Evolutionary conservation across 2,888 invertebrate species (phyloP), one percentile per base, ranked within the genome.

Genomic region (Scrobipalpa costella): DNA sequence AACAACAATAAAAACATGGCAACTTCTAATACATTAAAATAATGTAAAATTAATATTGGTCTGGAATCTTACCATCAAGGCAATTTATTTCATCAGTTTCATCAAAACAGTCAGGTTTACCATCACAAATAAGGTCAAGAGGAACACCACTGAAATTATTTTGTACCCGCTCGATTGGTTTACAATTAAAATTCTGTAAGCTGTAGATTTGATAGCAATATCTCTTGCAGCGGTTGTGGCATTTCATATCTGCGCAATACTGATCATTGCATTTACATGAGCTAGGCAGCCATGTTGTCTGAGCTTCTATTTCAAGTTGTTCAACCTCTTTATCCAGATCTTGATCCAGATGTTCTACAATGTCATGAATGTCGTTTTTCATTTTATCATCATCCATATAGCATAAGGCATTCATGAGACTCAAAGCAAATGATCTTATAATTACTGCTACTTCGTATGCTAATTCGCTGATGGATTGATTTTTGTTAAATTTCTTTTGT

Each of bases 81-180:
- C 90, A 90, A 52, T 64, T 74, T 21, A 36, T 69, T 73, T 90
- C 90, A 70, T 90, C 90, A 34, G 79, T 75, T 72, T 85, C 83
- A 69, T 89, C 87, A 61, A 72, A 78, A 68, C 90, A 90, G 65
- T 90, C 90, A 17, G 81, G 66, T 81, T 87, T 89, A 0, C 90
- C 90, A 65, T 90, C 88, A 67, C 90, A 90, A 50, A 90, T 55
- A 1, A 71, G 67, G 68, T 83, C 76, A n/a, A 90, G 57, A 1
- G 80, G 60, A 7, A 90, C 72, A 55, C 73, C 73, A 11, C 68
- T 69, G 1, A 70, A 68, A 0, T 73, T 75, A 36, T 33, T 33
- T 17, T 72, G 74, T 2, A 27, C 27, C 27, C 2, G 27, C 5
- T 27, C 27, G 6, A 82, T 64, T 7, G 86, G 77, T 58, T 75